Percentiles rank a stretch among this genome's conserved stretches.
Conservation (phyloP, 2,888 invertebrate genomes). For the Acanthacorydalis orientalis region DNA sequence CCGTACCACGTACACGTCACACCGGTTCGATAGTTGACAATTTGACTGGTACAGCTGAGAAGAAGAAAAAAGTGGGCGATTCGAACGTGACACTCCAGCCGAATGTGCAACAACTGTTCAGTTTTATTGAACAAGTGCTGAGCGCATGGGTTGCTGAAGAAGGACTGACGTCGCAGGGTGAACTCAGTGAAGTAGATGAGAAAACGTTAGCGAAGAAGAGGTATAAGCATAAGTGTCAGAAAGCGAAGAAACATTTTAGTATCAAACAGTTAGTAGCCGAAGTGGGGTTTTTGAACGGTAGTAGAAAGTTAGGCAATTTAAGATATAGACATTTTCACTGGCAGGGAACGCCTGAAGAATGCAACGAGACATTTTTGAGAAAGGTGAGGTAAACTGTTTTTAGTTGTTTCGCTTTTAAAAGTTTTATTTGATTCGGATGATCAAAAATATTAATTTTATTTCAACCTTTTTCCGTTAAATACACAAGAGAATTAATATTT, state of each 20-base stretch:
- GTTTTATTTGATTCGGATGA: no score
- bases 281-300: constrained; percentile 50
- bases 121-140: constrained; percentile 63
- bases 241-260: constrained; percentile 43
- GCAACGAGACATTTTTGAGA: constrained; percentile 74
- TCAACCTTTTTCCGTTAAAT: no score
- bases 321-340: constrained; percentile 67
- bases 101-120: constrained; percentile 65
- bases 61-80: constrained; percentile 27
- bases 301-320: constrained; percentile 43
- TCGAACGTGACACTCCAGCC: constrained; percentile 40
- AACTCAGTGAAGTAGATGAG: constrained; percentile 57
- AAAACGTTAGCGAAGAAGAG: constrained; percentile 39
- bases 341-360: constrained; percentile 72
- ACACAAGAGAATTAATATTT: no score
- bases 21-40: constrained; percentile 12
- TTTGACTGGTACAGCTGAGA: constrained; percentile 27
- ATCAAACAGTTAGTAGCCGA: constrained; percentile 51
- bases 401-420: background rate
- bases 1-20: constrained; percentile 8
- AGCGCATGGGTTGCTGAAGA: constrained; percentile 65
- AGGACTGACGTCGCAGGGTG: constrained; percentile 53
- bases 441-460: no score
- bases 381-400: constrained; percentile 40
- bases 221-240: constrained; percentile 42